Evolutionary conservation across 1,140 invertebrate genomes (phyloP).

Genomic region (Formica selysi): DNA sequence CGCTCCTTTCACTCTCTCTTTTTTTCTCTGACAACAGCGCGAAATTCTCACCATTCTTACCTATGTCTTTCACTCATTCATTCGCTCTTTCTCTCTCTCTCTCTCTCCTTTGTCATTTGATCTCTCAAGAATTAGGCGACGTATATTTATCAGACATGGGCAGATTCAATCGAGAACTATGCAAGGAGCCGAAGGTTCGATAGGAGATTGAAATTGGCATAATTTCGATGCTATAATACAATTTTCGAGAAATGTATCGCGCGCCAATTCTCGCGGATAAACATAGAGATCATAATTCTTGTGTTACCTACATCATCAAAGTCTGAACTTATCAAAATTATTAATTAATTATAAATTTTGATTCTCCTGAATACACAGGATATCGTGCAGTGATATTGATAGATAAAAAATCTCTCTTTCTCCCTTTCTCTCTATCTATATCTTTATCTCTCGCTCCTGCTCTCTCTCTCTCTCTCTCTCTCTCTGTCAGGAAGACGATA

Average conservation of each 20-base stretch:
- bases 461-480: neutral
- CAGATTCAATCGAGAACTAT: constrained; percentile 37
- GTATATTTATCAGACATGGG: constrained; percentile 35
- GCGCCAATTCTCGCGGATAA: constrained; percentile 32
- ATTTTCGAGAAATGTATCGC: constrained; percentile 34
- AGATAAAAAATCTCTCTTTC: neutral
- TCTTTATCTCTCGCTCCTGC: too few species aligned
- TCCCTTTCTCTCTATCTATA: too few species aligned
- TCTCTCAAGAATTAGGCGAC: constrained; percentile 39
- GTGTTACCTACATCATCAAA: constrained; percentile 1
- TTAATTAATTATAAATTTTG: constrained; percentile 36
- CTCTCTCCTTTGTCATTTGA: constrained; percentile 34
- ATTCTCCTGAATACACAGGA: neutral
- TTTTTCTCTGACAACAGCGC: constrained; percentile 8
- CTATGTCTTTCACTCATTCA: constrained; percentile 1
- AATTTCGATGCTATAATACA: constrained; percentile 23
- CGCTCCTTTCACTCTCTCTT: constrained; percentile 19
- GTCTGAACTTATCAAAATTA: constrained; percentile 7
- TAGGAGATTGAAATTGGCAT: constrained; percentile 30
- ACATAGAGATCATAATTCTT: constrained; percentile 20
- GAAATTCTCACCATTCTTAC: constrained; percentile 12
- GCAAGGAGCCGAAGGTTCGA: constrained; percentile 23
- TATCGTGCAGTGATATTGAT: neutral
- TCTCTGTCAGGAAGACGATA: neutral
- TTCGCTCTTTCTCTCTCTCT: constrained; percentile 5